Evolutionary conservation across 2,113 vertebrate genomes (phyloP).

Genomic region (Mohoua ochrocephala): DNA sequence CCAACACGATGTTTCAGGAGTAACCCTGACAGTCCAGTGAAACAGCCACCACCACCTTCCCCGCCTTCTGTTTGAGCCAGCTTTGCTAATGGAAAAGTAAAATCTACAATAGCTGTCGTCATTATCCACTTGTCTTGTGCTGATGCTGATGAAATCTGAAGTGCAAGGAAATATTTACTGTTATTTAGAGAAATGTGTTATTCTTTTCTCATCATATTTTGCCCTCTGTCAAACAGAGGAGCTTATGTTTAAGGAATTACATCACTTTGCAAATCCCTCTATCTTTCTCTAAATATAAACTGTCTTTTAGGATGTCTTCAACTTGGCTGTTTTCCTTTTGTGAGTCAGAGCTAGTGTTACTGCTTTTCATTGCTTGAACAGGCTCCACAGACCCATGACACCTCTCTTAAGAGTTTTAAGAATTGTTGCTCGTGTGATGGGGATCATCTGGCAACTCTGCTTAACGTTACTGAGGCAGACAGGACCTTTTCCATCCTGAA

Average conservation of each 20-base stretch:
- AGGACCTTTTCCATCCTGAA: neutral
- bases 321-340: neutral
- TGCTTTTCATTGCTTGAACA: neutral
- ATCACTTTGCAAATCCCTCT: neutral
- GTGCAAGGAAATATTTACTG: neutral
- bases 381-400: neutral
- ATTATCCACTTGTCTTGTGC: neutral
- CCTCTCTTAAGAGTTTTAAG: neutral
- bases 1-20: rapidly evolving
- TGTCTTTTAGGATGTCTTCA: neutral
- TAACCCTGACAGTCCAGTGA: neutral
- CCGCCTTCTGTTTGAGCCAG: neutral
- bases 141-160: neutral
- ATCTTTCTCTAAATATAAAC: neutral
- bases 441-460: neutral
- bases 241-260: neutral
- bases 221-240: neutral
- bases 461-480: neutral
- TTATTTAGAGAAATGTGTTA: neutral
- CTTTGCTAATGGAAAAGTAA: neutral
- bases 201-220: neutral
- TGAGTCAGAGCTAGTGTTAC: neutral
- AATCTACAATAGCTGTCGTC: neutral
- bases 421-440: neutral
- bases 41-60: neutral